Base-by-base conservation (phyloP, 2,888 invertebrate genomes). In the Ectropis crepuscularia region DNA sequence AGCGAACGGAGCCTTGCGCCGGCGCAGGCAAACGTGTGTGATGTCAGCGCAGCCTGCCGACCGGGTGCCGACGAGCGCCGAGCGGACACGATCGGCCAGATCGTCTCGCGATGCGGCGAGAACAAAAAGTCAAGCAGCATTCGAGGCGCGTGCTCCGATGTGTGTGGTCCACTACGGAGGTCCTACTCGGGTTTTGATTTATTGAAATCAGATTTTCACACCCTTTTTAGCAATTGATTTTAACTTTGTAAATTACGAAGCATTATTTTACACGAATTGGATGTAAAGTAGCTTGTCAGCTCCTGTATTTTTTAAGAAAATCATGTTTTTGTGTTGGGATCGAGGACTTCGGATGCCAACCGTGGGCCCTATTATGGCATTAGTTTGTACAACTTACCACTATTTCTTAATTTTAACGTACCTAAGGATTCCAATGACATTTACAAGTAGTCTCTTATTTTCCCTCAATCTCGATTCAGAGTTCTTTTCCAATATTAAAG, bases 141-240 rank as follows among this genome's bases (percentile, higher is more conserved):
- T 94, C 93, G 93, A 91, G 94, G 94, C 95, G 95, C 95, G 95
- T 95, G 95, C 95, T 95, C 94, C 95, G 85, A 93, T 92, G 94
- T 95, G 95, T 95, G 95, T 95, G 95, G 95, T 95, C 95, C 89
- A 85, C 92, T 88, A 63, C 72, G 93, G 93, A 92, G 93, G 93
- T 92, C 93, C 88, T 86, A 82, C 74, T 82, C 81, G 71, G 72
- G 75, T 80, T 85, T 87, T 91, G 89, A 91, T 91, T 89, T 89
- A 90, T 90, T 87, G 84, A 82, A 88, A 87, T 85, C 85, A 68
- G 80, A 86, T 86, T 87, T 90, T 91, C 88, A 85, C 90, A 88
- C 89, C 79, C 80, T 80, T 85, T 86, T 79, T 69, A 77, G 75
- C 76, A 79, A 82, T 81, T 79, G 74, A 76, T 78, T 80, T 75